Evolutionary conservation across 2,888 invertebrate genomes (phyloP), one percentile per base, ranked within the genome.

Genomic region (Microctonus brassicae): DNA sequence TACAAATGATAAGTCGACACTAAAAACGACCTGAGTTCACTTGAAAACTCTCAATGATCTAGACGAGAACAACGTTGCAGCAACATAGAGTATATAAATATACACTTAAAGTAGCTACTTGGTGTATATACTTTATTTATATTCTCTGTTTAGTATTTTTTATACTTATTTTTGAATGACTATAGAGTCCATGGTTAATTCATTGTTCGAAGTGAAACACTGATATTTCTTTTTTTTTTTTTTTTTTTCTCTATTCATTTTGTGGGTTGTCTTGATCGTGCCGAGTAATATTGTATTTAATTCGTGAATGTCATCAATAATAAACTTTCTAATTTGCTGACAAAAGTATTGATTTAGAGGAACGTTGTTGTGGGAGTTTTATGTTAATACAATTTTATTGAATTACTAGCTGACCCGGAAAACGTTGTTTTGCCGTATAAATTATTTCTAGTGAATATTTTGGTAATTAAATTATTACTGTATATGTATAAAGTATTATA

Each of bases 1-100:
- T 69, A 68, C 63, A 71, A 73, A 75, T 72, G 71, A 75, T 75
- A 73, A 69, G 68, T 75, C 70, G 60, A 26, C 47, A 34, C 66
- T 66, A 57, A 39, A 33, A 64, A 53, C 64, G 53, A 52, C 22
- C 33, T 53, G 29, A 52, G 47, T 20, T 64, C 47, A 13, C 53
- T 22, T 34, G 64, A 53, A n/a, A 64, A 53, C 64, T 64, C 22
- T 52, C 20, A 34, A 47, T 34, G 22, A 53, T 53, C n/a, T n/a
- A n/a, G 24, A 47, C 29, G 42, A 47, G 17, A n/a, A 36, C 17
- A 17, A 36, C 10, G 10, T 17, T n/a, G 20, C 42, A n/a, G 17
- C 6, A 17, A 17, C 9, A 47, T 4, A n/a, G 5, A 42, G 42
- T 4, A 42, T 13, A n/a, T n/a, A n/a, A n/a, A n/a, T n/a, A n/a